A percentile compares a stretch with the other conserved stretches of the same genome.
Evolutionary conservation across 2,888 invertebrate genomes (phyloP).

Genomic region (Paralinhomoeus sp.): DNA sequence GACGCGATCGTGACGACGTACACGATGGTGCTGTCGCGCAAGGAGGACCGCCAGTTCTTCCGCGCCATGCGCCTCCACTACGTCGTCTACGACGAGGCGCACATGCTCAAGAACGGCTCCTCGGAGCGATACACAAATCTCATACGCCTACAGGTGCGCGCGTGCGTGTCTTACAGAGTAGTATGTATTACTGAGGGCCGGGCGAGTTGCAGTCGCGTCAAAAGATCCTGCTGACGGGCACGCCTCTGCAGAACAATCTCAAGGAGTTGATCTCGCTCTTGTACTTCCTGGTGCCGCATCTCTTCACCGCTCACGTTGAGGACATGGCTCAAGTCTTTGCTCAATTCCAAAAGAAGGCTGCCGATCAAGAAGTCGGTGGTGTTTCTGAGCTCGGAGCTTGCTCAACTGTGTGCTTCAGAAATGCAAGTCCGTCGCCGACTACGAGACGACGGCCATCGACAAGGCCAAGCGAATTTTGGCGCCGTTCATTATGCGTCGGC

Average conservation of each 20-base stretch:
- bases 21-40: conserved; percentile 53
- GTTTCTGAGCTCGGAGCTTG: too few species aligned
- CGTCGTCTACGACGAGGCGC: conserved; percentile 85
- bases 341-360: conserved; percentile 11
- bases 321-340: conserved; percentile 14
- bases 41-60: conserved; percentile 66
- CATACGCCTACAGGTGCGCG: too few species aligned
- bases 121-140: conserved; percentile 69
- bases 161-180: too few species aligned
- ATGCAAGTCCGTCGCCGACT: conserved; percentile 35
- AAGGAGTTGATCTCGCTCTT: conserved; percentile 80
- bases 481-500: conserved; percentile 66
- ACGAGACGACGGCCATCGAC: conserved; percentile 64
- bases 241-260: conserved; percentile 83
- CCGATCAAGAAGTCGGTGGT: too few species aligned
- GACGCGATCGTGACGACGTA: conserved; percentile 74
- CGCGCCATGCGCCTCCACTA: conserved; percentile 56
- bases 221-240: conserved; percentile 71
- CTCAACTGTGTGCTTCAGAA: conserved; percentile 1
- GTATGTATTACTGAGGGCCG: too few species aligned
- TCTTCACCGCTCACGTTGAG: conserved; percentile 45
- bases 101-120: conserved; percentile 92
- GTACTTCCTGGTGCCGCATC: conserved; percentile 82
- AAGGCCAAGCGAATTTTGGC: conserved; percentile 87
- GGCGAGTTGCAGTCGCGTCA: conserved; percentile 53